Percentiles rank a stretch among this genome's conserved stretches.
phyloP scores from a whole-genome alignment of 1,140 invertebrate species.

The Bradysia coprophila region DNA sequence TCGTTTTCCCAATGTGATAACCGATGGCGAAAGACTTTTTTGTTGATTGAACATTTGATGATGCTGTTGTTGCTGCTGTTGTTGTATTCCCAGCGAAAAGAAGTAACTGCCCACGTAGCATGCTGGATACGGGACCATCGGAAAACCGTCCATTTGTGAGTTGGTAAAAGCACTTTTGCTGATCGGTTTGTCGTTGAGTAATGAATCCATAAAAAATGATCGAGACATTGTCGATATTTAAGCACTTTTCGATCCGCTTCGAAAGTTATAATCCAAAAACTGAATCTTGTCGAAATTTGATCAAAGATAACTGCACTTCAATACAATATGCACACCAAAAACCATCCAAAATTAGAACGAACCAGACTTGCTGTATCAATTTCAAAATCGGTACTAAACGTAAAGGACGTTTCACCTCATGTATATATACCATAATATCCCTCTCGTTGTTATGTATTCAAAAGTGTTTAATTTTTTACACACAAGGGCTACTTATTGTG shows the following conservation, averaged over 20 bases:
- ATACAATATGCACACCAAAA: too few relatives aligned
- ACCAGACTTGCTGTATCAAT: background rate
- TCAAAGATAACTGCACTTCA: too few relatives aligned
- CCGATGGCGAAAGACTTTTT: conserved; percentile 4
- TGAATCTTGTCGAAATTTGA: too few relatives aligned
- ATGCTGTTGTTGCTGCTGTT: conserved; percentile 29
- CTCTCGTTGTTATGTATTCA: too few relatives aligned
- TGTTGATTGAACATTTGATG: conserved; percentile 24
- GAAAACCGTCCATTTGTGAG: too few relatives aligned
- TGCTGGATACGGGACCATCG: conserved; percentile 36
- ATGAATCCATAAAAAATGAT: conserved; percentile 53
- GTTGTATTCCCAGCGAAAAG: conserved; percentile 35
- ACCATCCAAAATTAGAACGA: too few relatives aligned
- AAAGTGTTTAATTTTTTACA: background rate
- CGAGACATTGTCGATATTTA: conserved; percentile 47
- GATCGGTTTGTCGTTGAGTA: conserved; percentile 43
- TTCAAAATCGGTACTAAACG: background rate
- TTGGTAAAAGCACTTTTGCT: too few relatives aligned
- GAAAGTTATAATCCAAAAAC: too few relatives aligned
- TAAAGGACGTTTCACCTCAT: background rate
- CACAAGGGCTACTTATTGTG: background rate
- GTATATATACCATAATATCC: background rate
- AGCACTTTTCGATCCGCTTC: too few relatives aligned
- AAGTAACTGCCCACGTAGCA: conserved; percentile 38
- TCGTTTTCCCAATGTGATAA: conserved; percentile 13